Base-by-base conservation (phyloP, 2,797 vertebrate species). In the Lutjanus campechanus region DNA sequence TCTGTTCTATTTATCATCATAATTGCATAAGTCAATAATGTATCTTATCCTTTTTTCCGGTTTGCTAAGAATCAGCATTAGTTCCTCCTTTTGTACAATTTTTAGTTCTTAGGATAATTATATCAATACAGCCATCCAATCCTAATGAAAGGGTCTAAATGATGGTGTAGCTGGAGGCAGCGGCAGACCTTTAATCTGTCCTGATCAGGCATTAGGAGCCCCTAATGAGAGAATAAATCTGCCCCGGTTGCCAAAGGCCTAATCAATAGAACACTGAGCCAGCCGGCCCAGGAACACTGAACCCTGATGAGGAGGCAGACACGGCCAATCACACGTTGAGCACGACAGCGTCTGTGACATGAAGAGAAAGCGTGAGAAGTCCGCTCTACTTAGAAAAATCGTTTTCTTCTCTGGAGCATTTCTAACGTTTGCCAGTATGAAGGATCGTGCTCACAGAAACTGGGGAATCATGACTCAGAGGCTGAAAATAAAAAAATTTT, bases 221-320 rank as follows among this genome's bases (percentile, higher is more conserved):
- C 72, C 88, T 96, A 95, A 96, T 95, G 92, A 92, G 91, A 89
- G 91, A 92, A 95, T 91, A 92, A 94, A 95, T 93, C 92, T 91
- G 82, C 88, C 79, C 62, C 46, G 73, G 74, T 73, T 90, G 79
- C 79, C 77, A 77, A 67, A 88, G 91, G 85, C 88, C 84, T 84
- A 93, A 96, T 97, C 95, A 88, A 96, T 96, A 94, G 63, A 83
- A 53, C 80, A 80, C 87, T 20, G 83, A 95, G 87, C 88, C 50
- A 60, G 58, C 69, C 69, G 75, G 70, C 60, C 67, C 13, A 63
- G 88, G 59, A 85, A 63, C 87, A 78, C 89, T 8, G 76, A 93
- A 83, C 66, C 65, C 62, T 77, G 90, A 90, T 84, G 90, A 88
- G 54, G 50, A 71, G 85, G 83, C 65, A 75, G 66, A 83, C 55